Conservation (phyloP, 2,113 vertebrate species). For the Chauna torquata region DNA sequence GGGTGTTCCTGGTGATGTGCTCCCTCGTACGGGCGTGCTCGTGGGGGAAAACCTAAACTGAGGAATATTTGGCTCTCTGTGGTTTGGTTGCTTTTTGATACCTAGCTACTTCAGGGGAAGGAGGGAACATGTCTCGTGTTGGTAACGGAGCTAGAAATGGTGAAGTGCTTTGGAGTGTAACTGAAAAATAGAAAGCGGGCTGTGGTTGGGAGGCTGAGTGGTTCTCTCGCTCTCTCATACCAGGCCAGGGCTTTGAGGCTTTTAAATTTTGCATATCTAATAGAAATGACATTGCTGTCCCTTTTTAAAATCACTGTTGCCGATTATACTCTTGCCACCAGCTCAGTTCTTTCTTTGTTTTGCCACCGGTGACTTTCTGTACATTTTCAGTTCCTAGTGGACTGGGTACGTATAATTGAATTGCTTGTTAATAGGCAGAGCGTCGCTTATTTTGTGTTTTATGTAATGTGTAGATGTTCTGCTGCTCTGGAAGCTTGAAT, state of each 20-base stretch:
- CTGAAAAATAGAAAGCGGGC: constrained; percentile 68
- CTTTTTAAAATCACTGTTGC: constrained; percentile 40
- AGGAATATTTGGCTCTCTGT: background rate
- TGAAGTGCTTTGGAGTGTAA: constrained; percentile 57
- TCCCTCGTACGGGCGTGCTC: fast-evolving
- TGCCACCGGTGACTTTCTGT: background rate
- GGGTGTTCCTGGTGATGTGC: background rate
- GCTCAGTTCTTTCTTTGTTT: background rate
- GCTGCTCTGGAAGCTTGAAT: background rate
- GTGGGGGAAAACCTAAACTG: background rate
- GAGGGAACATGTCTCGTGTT: background rate
- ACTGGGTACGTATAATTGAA: background rate
- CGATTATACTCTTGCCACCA: background rate
- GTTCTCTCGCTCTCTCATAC: constrained; percentile 38
- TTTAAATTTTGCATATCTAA: constrained; percentile 68
- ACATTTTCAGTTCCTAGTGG: constrained; percentile 5
- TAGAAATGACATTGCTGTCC: background rate
- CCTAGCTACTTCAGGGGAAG: background rate
- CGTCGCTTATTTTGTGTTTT: background rate
- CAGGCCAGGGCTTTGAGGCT: constrained; percentile 58
- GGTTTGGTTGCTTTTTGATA: background rate
- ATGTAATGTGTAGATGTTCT: background rate
- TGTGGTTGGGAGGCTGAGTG: constrained; percentile 63
- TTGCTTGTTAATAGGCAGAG: background rate
- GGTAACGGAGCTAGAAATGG: constrained; percentile 12